Percentiles rank a stretch among this genome's conserved stretches.
These are phyloP conservation scores for Antheraea assamensis DNA, from an alignment of 2,888 invertebrate species.

Conservation along the genomic window DNA sequence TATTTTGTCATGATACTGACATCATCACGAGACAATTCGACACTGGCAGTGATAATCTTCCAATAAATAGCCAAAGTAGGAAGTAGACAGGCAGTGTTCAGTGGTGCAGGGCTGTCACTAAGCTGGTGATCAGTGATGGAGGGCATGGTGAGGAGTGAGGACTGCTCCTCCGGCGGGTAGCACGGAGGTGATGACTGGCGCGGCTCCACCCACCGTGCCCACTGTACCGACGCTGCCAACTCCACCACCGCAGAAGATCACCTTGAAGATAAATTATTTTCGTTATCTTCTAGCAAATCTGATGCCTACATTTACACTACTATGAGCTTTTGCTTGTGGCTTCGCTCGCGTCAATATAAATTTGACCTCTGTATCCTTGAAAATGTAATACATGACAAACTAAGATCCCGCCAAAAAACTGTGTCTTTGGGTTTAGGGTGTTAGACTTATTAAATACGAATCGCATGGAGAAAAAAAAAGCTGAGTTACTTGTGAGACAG, in stretches of 20 bases:
- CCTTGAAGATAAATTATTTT: conserved; percentile 42
- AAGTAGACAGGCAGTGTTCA: neutral
- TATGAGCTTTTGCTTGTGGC: no score
- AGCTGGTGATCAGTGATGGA: conserved; percentile 55
- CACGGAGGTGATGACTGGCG: conserved; percentile 70
- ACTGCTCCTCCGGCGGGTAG: conserved; percentile 70
- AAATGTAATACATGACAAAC: no score
- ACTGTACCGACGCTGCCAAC: conserved; percentile 52
- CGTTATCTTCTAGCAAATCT: neutral
- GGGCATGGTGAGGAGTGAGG: conserved; percentile 67
- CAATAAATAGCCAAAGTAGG: no score
- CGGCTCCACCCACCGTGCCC: conserved; percentile 43
- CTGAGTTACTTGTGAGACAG: conserved; percentile 64
- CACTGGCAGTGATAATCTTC: no score
- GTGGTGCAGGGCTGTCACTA: neutral
- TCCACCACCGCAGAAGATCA: conserved; percentile 73
- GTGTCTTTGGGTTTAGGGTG: no score
- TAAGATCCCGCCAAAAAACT: no score
- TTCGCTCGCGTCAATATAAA: no score
- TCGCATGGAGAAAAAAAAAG: neutral
- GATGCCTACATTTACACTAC: no score
- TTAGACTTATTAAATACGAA: no score
- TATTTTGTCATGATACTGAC: no score
- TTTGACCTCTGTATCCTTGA: no score
- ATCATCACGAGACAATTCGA: no score